Base-by-base conservation (phyloP, 2,113 vertebrate genomes). In the Oplegnathus fasciatus region DNA sequence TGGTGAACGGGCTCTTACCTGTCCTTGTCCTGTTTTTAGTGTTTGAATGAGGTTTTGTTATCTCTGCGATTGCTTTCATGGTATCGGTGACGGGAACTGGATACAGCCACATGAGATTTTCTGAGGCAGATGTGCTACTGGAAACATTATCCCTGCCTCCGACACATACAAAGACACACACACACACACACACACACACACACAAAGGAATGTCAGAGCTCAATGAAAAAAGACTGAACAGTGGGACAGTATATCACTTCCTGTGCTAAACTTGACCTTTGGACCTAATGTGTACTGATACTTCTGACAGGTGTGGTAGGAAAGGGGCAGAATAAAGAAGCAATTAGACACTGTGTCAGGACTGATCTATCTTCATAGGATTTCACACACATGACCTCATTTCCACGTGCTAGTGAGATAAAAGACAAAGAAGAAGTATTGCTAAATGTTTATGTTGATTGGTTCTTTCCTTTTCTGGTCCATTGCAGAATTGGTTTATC, bases 41-140 rank as follows among this genome's bases (percentile, higher is more conserved):
- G 46, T 71, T 82, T 88, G 84, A 92, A 88, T 79, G 78, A 87
- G 86, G 86, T 82, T 92, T 93, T 90, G 88, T 92, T 92, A 74
- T 86, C 84, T 54, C 58, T 18, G 81, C 34, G 64, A 85, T 83
- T 80, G 87, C 84, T 94, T 93, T 91, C 85, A 90, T 83, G 80
- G 85, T 88, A 90, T 93, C 93, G 71, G 74, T 91, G 88, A 91
- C 84, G 71, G 89, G 67, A 91, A 91, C 66, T 87, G 88, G 86
- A 94, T 83, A 68, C 80, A 48, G 79, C 70, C 84, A 78, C 78
- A 75, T 77, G 84, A 82, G 87, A 70, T 87, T 86, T 85, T 89
- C 74, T 66, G 73, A 76, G 74, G 79, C 78, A 85, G 85, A 89
- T 89, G 91, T 64, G 85, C 84, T 69, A 52, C 69, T 81, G 78